Evolutionary conservation across 2,797 vertebrate genomes (phyloP).

Genomic region (Sphaeramia orbicularis): DNA sequence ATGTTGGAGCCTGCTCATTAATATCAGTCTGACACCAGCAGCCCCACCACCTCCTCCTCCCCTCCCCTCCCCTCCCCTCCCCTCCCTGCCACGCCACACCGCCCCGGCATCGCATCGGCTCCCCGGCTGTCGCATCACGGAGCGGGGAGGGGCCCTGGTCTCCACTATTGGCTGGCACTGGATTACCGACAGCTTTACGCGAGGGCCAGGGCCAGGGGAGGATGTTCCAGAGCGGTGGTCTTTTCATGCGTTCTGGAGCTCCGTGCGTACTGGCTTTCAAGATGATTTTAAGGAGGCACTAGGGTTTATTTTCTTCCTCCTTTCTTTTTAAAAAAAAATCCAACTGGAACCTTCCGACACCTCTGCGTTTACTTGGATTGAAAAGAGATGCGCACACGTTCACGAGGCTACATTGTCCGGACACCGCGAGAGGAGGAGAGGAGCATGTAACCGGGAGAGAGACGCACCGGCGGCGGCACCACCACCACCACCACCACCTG

Average conservation of each 20-base stretch:
- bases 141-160: conserved; percentile 68
- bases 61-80: too few species aligned
- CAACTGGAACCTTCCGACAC: not conserved
- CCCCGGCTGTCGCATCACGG: conserved; percentile 69
- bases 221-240: conserved; percentile 39
- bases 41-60: conserved; percentile 51
- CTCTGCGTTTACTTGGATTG: conserved; percentile 1
- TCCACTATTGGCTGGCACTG: conserved; percentile 59
- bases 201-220: conserved; percentile 44
- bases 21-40: conserved; percentile 24
- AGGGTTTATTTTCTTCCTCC: not conserved
- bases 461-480: conserved; percentile 46
- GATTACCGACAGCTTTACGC: conserved; percentile 65
- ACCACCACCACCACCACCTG: conserved; percentile 81
- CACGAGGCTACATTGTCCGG: conserved; percentile 63
- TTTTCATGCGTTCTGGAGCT: conserved; percentile 20
- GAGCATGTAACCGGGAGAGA: conserved; percentile 78
- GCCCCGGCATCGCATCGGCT: conserved; percentile 52
- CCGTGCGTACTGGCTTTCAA: conserved; percentile 18
- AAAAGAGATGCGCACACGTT: conserved; percentile 62
- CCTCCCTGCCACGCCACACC: conserved; percentile 59
- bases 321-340: conserved; percentile 1
- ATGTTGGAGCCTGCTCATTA: conserved; percentile 29
- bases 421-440: conserved; percentile 62
- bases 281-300: conserved; percentile 44